A percentile compares a stretch with the other conserved stretches of the same genome.
phyloP scores from a whole-genome alignment of 2,888 invertebrate genomes.

The Camponotus fellah region DNA sequence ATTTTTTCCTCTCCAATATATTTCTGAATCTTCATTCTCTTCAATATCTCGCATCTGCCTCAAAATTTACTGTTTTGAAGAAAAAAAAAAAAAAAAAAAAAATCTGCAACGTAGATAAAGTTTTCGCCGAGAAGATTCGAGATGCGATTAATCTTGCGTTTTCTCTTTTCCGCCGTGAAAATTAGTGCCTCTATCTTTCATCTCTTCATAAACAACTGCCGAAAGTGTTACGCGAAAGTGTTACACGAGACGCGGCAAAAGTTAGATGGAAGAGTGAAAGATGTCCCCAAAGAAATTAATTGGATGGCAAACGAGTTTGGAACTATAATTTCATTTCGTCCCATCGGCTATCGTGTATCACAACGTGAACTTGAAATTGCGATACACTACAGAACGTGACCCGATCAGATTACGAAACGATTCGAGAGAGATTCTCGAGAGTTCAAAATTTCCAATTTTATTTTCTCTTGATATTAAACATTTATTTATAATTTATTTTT shows the following conservation, averaged over 20 bases:
- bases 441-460: background rate
- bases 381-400: background rate
- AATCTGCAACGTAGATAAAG: background rate
- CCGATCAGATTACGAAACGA: background rate
- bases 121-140: background rate
- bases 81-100: background rate
- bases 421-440: background rate
- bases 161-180: background rate
- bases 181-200: background rate
- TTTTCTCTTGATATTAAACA: background rate
- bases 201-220: background rate
- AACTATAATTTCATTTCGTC: slow-evolving; percentile 17
- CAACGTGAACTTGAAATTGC: slow-evolving; percentile 10
- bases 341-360: background rate
- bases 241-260: background rate
- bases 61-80: background rate
- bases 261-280: slow-evolving; percentile 12
- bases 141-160: background rate
- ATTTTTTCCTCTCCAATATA: background rate
- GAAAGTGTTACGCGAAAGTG: background rate
- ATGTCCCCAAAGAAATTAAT: slow-evolving; percentile 9
- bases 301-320: slow-evolving; percentile 24
- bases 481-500: no score
- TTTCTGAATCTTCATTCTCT: background rate
- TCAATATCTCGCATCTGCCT: background rate